Evolutionary conservation across 2,797 vertebrate species (phyloP), one percentile per base, ranked within the genome.

Genomic region (Micrastur ruficollis): DNA sequence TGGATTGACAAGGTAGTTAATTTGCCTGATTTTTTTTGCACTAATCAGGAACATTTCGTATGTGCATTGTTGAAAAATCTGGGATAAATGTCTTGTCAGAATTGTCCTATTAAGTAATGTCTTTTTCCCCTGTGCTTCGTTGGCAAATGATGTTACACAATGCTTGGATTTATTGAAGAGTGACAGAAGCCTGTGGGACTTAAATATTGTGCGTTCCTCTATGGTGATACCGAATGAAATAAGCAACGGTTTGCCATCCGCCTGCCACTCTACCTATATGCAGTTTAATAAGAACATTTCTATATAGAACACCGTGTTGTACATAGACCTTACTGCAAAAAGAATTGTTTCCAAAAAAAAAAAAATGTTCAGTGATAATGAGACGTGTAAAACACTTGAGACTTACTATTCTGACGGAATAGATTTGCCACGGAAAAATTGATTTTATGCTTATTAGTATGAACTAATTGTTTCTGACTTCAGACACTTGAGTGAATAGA

Each of bases 21-120:
- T 98, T 98, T 98, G 96, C 96, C 95, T 97, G 94, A 93, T 26
- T 75, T 89, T 96, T 97, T 94, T 95, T 97, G 93, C 96, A 98
- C 97, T 98, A 96, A 98, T 98, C 95, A 97, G 97, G 97, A 97
- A 97, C 86, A 94, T 96, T 98, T 97, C 95, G 20, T 98, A 93
- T 97, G 95, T 97, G 91, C 96, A 91, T 98, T 97, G 70, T 97
- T 98, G 94, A 96, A 98, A 98, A 98, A 96, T 97, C 96, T 89
- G 31, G 12, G 97, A 96, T 98, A 97, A 98, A 97, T 98, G 97
- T 98, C 95, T 98, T 98, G 97, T 97, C 96, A 98, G 96, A 98
- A 98, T 97, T 98, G 96, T 98, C 97, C 92, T 98, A 97, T 94
- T 98, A 98, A 98, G 93, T 98, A 97, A 98, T 98, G 98, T 97